phyloP scores from a whole-genome alignment of 2,113 vertebrate genomes.

The Synodontis membranacea region DNA sequence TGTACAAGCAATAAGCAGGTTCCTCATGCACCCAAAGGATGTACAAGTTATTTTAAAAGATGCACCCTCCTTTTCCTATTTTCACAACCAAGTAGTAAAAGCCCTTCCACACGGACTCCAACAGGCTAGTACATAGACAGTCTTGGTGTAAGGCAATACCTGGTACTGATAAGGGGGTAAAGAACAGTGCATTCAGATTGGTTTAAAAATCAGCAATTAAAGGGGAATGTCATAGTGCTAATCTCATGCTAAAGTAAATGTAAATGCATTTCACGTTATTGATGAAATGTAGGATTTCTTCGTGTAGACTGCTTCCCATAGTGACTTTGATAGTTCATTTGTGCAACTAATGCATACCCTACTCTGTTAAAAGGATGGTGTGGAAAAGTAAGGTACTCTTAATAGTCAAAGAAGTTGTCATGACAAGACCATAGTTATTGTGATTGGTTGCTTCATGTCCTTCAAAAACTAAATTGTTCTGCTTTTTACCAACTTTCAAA shows the following conservation, averaged over 20 bases:
- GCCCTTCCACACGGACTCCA: neutral
- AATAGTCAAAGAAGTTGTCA: constrained; percentile 13
- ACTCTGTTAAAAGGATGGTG: neutral
- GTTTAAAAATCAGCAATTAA: constrained; percentile 15
- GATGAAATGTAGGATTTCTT: constrained; percentile 5
- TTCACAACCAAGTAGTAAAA: constrained; percentile 19
- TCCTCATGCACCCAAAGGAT: constrained; percentile 34
- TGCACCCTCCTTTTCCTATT: constrained; percentile 28
- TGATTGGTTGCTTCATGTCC: constrained; percentile 1
- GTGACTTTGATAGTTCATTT: constrained; percentile 18
- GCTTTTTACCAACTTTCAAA: constrained; percentile 4
- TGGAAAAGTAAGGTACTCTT: constrained; percentile 2
- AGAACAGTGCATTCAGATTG: constrained; percentile 46
- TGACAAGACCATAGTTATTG: neutral
- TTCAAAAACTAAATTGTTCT: neutral
- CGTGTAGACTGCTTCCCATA: neutral
- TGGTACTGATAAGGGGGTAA: constrained; percentile 36
- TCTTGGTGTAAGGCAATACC: constrained; percentile 35
- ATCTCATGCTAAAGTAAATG: constrained; percentile 23
- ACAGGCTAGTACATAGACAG: neutral
- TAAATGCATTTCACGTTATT: constrained; percentile 5
- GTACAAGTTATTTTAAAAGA: constrained; percentile 3
- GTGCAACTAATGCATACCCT: constrained; percentile 33
- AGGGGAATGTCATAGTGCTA: constrained; percentile 41
- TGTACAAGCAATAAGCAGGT: constrained; percentile 15